Evolutionary conservation across 2,113 vertebrate species (phyloP), one percentile per base, ranked within the genome.

Genomic region (Spheniscus mendiculus): DNA sequence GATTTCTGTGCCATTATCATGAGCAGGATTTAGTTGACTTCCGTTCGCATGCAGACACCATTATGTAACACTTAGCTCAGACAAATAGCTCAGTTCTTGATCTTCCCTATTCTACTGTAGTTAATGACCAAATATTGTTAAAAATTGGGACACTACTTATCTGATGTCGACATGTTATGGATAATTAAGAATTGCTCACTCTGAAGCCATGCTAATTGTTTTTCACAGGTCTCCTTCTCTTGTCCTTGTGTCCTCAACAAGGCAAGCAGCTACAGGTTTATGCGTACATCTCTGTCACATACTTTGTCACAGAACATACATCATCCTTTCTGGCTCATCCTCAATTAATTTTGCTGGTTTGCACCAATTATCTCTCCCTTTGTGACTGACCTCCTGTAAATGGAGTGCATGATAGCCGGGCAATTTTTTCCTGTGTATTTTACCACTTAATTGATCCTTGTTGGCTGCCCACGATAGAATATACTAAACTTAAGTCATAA

Each of bases 71-170:
- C 69, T 93, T 89, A 96, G 47, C 74, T 78, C 93, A 97, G 82
- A 93, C 83, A 96, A 96, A 96, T 95, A 62, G 11, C 67, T 95
- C 74, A 94, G 42, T 65, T 95, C 94, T 93, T 91, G 71, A 84
- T 98, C 83, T 87, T 97, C 78, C 88, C 88, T 96, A 95, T 90
- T 96, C 93, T 83, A 83, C 79, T 97, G 79, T 95, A 98, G 93
- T 97, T 97, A 98, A 99, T 97, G 95, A 98, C 90, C 93, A 97
- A 98, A 98, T 98, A 98, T 98, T 98, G 97, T 97, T 95, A 97
- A 98, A 98, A 98, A 98, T 97, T 97, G 95, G 97, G 96, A 98
- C 97, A 97, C 97, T 98, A 99, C 99, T 98, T 98, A 98, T 98
- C 94, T 98, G 97, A 98, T 98, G 98, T 98, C 98, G 95, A 98